Evolutionary conservation across 2,888 invertebrate genomes (phyloP), one percentile per base, ranked within the genome.

Genomic region (Phrixothrix hirtus): DNA sequence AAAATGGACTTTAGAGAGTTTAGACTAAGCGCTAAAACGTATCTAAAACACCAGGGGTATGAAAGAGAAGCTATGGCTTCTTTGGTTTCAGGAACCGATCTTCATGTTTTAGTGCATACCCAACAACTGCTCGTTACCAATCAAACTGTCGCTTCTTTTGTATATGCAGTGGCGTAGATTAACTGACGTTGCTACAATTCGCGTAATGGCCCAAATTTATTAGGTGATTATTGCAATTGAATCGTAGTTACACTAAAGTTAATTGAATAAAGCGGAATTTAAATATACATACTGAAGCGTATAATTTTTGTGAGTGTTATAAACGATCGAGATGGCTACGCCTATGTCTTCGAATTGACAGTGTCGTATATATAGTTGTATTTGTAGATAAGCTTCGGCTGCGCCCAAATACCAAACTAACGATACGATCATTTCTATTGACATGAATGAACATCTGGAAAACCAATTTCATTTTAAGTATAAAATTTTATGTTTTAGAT

Each of bases 371-470:
- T 56, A 59, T 60, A 61, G 60, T 60, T 61, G 60, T 61, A 61
- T 52, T 44, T 26, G 41, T 35, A 51, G 57, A 60, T 56, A 61
- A 56, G 57, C 34, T 55, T 61, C 58, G 63, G 63, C 54, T 63
- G 61, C 61, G 60, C 57, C 44, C 50, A 52, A 61, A 61, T 61
- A 58, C 61, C 61, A 49, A 47, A 53, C 45, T 10, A 39, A 32
- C 48, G 60, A 60, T 60, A 53, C 46, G 45, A 63, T 63, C 58
- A 55, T 55, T 58, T 47, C 59, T 52, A 58, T 55, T 57, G 61
- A 62, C 60, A 59, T 62, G 59, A 62, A 62, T 62, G 59, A 60
- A 62, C 58, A 57, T 55, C 54, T 47, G 34, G 52, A 48, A 42
- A 50, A 53, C 43, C 55, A 49, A 52, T 48, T 35, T 41, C 41